Conservation (phyloP, 2,113 vertebrate genomes). For the Sapajus apella region DNA sequence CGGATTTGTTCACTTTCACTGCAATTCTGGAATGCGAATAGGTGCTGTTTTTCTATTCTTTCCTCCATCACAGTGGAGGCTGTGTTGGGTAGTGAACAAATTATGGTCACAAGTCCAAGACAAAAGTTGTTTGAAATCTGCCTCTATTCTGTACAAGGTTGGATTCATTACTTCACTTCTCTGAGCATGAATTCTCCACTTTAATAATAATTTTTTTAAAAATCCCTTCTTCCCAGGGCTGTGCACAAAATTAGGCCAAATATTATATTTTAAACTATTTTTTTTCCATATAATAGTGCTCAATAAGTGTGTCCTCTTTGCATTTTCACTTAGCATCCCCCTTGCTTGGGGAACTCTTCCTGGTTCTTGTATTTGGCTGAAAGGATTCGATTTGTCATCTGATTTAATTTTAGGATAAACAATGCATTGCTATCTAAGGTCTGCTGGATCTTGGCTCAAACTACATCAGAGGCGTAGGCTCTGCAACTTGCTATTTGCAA, state of each 20-base stretch:
- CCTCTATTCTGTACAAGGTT: neutral
- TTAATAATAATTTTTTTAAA: neutral
- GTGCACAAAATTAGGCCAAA: neutral
- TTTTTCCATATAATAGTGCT: neutral
- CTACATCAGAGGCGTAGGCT: neutral
- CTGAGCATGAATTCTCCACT: neutral
- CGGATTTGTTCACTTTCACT: neutral
- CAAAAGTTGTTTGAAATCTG: neutral
- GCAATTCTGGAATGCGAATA: neutral
- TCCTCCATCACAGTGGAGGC: neutral
- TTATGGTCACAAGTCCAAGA: neutral
- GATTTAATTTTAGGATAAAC: neutral
- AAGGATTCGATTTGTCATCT: slow-evolving; percentile 1
- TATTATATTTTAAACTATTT: neutral
- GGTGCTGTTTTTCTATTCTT: neutral
- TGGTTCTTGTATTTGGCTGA: neutral
- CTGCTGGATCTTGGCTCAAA: neutral
- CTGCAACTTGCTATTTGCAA: neutral
- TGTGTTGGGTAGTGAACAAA: neutral
- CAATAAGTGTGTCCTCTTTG: neutral
- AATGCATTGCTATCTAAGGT: neutral
- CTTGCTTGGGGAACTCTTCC: neutral
- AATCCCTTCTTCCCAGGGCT: neutral
- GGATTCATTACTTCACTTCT: neutral
- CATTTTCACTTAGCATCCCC: neutral